Percentiles rank a stretch among this genome's conserved stretches.
These are phyloP conservation scores for Phylloscopus trochiloides DNA, from an alignment of 2,113 vertebrate genomes.

Conservation along the genomic window DNA sequence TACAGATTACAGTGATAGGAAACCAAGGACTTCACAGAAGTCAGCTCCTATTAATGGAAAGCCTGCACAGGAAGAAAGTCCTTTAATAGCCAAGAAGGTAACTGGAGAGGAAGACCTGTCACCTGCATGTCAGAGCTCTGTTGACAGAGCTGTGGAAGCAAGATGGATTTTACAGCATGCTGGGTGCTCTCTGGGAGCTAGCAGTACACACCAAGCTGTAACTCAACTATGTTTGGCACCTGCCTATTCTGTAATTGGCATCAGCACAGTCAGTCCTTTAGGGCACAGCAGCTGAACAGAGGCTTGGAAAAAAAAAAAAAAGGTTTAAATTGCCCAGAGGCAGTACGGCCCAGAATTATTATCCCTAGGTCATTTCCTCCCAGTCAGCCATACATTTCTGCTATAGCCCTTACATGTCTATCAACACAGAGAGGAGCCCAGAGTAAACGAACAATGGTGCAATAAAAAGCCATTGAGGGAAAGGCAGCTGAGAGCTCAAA, in stretches of 20 bases:
- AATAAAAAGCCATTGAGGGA: slow-evolving; percentile 47
- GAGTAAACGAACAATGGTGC: neutral
- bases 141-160: neutral
- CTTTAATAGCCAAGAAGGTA: neutral
- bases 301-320: neutral
- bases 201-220: neutral
- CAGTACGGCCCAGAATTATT: neutral
- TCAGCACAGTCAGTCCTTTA: neutral
- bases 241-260: neutral
- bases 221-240: neutral
- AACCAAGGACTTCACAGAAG: neutral
- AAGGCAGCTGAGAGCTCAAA: slow-evolving; percentile 22
- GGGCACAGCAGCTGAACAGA: neutral
- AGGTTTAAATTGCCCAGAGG: neutral
- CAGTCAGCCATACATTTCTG: neutral
- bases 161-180: neutral
- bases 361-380: neutral
- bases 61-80: neutral
- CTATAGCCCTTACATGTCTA: neutral
- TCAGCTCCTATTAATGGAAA: neutral
- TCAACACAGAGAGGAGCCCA: neutral
- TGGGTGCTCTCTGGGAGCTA: fast-evolving
- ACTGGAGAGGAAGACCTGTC: neutral
- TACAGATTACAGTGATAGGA: neutral
- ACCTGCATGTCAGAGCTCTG: neutral